Base-by-base conservation (phyloP, 2,797 vertebrate species). In the Emydoidea blandingii region DNA sequence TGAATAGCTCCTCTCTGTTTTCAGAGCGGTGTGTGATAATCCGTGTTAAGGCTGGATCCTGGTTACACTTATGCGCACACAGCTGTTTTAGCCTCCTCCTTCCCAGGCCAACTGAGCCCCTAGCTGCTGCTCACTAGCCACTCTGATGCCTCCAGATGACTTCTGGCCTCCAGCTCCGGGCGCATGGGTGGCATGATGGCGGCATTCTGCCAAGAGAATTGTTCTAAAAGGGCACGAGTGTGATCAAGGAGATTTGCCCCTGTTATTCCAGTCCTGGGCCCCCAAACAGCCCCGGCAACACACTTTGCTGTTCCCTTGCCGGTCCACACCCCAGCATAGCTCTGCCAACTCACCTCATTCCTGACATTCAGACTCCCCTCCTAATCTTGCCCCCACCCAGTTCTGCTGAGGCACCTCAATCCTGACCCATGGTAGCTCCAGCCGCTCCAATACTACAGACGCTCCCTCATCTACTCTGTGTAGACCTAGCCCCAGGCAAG, bases 161-260 rank as follows among this genome's bases (percentile, higher is more conserved):
- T 87, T 85, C 92, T 27, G 0, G 0, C 0, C 0, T 82, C 50
- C 34, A 84, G 86, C 81, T n/a, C 89, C 85, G 86, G 6, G 88
- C 7, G 0, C 3, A 2, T 54, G 81, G 83, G 86, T 92, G 91
- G 94, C 79, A 57, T 76, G 90, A 49, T 1, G 1, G 2, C 19
- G 10, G 92, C 90, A 78, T 93, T 90, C 89, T 91, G 93, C 85
- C 94, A 96, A 53, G 29, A 1, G 2, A 3, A 81, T 18, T 29
- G 91, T 85, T 93, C 83, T 5, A 18, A 96, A 89, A 96, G 93
- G 95, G 94, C 94, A 72, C 94, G 95, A 89, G 85, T 94, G 95
- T 88, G 0, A 14, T 86, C 56, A 52, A 85, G 72, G 5, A 12
- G 84, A 82, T 81, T 93, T 90, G 78, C 82, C 79, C 72, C 27